Base-by-base conservation (phyloP, 2,113 vertebrate genomes). In the Triplophysa dalaica region DNA sequence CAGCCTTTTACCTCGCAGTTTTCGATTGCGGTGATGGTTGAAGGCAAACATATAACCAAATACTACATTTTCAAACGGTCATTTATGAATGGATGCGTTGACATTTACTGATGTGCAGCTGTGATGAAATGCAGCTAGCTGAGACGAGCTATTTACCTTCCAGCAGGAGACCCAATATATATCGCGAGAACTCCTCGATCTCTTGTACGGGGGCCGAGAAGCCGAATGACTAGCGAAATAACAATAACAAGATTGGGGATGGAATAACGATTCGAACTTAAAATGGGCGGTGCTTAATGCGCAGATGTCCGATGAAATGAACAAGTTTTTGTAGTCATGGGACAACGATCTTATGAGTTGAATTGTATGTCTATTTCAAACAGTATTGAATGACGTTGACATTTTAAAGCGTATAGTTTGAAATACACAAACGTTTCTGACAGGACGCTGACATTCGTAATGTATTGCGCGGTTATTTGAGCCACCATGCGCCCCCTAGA, bases 91-190 rank as follows among this genome's bases (percentile, higher is more conserved):
- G 17, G 21, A 11, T 65, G 6, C 3, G 19, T n/a, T 52, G 24
- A 65, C 74, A 76, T 61, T 45, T 16, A 24, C n/a, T 24, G 24
- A 52, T 52, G 29, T n/a, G 60, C 60, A 65, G 45, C 43, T 65
- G 60, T 76, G 12, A 52, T 52, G 26, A 52, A 22, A 24, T n/a
- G 9, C 50, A 16, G 74, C 74, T 76, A 76, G 45, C 74, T 29
- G 16, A 75, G 38, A 52, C 9, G 29, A 73, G 38, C 58, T 80
- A 80, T 72, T 80, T 80, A 73, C 78, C 78, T 73, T 73, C 60
- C 14, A 38, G 41, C 29, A 17, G 48, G 33, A 70, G 68, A n/a
- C 48, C 12, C 4, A 19, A 17, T 10, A 54, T 19, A 54, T 65
- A 73, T 50, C 77, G 67, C 69, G 69, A 80, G 43, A 72, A 24